These are phyloP conservation scores for Plutomurus gul DNA, from an alignment of 1,140 invertebrate species.

Conservation along the genomic window DNA sequence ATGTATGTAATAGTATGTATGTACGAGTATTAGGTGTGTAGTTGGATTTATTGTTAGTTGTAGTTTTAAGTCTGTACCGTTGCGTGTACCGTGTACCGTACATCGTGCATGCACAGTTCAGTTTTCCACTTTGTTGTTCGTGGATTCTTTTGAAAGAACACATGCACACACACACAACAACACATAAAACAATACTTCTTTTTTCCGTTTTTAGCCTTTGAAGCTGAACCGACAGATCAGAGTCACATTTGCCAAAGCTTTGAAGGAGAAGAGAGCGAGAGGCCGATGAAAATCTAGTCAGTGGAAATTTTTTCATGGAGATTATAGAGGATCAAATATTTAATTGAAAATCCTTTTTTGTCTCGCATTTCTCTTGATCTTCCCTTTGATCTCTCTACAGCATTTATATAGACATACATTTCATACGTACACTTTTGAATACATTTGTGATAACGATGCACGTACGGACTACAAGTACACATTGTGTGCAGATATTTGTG, in stretches of 20 bases:
- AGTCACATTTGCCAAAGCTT: background rate
- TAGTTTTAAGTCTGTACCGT: no score
- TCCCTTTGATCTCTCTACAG: constrained; percentile 21
- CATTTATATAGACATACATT: background rate
- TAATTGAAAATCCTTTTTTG: constrained; percentile 49
- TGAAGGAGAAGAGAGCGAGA: background rate
- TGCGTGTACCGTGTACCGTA: no score
- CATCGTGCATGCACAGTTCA: no score
- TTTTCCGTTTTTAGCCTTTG: constrained; percentile 12
- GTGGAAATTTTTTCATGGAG: constrained; percentile 28
- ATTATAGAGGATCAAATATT: constrained; percentile 47
- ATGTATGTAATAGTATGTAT: no score
- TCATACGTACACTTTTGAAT: background rate
- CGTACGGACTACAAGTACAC: no score
- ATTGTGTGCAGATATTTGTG: no score
- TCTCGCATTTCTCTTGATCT: constrained; percentile 44
- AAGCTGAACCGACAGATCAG: constrained; percentile 21
- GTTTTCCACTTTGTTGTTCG: no score
- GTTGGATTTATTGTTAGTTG: no score
- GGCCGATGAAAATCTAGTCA: constrained; percentile 18
- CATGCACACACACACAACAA: background rate
- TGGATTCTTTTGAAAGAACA: background rate
- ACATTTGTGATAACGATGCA: background rate
- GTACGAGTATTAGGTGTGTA: no score
- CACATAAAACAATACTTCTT: constrained; percentile 4